These are phyloP conservation scores for Phocides pigmalion DNA, from an alignment of 1,140 invertebrate genomes.

Conservation along the genomic window DNA sequence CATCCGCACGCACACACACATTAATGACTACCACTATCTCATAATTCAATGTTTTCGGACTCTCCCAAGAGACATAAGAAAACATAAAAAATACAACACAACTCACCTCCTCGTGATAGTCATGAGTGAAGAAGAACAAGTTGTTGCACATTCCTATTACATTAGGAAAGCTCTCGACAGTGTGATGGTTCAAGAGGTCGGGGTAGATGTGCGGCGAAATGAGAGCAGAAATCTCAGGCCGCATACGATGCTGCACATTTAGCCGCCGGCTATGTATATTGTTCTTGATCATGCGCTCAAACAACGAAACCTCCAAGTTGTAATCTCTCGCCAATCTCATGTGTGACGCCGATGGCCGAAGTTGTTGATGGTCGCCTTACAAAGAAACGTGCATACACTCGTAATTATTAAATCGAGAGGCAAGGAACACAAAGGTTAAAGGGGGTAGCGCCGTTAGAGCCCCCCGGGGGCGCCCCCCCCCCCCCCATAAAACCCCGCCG, in stretches of 20 bases:
- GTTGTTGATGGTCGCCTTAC: slow-evolving; percentile 90
- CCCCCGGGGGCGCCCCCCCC: too few relatives aligned
- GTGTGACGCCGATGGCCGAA: slow-evolving; percentile 87
- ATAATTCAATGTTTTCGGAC: too few relatives aligned
- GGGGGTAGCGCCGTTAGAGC: too few relatives aligned
- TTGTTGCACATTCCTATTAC: slow-evolving; percentile 83
- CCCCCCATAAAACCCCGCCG: too few relatives aligned
- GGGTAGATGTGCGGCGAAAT: slow-evolving; percentile 86
- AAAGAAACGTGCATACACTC: not conserved
- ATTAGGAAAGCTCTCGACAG: slow-evolving; percentile 79
- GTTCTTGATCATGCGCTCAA: slow-evolving; percentile 88
- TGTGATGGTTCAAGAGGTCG: slow-evolving; percentile 82
- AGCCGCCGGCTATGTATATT: slow-evolving; percentile 83
- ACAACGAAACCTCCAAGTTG: slow-evolving; percentile 89
- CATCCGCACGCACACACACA: too few relatives aligned
- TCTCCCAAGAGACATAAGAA: too few relatives aligned
- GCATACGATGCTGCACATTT: slow-evolving; percentile 87
- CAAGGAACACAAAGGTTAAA: too few relatives aligned
- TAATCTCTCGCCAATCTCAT: slow-evolving; percentile 85
- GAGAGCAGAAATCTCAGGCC: slow-evolving; percentile 86
- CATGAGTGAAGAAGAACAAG: slow-evolving; percentile 87
- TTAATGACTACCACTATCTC: too few relatives aligned
- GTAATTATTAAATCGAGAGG: too few relatives aligned
- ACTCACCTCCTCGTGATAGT: slow-evolving; percentile 75
- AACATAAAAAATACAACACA: not conserved